Evolutionary conservation across 2,888 invertebrate genomes (phyloP).

Genomic region (Melieria crassipennis): DNA sequence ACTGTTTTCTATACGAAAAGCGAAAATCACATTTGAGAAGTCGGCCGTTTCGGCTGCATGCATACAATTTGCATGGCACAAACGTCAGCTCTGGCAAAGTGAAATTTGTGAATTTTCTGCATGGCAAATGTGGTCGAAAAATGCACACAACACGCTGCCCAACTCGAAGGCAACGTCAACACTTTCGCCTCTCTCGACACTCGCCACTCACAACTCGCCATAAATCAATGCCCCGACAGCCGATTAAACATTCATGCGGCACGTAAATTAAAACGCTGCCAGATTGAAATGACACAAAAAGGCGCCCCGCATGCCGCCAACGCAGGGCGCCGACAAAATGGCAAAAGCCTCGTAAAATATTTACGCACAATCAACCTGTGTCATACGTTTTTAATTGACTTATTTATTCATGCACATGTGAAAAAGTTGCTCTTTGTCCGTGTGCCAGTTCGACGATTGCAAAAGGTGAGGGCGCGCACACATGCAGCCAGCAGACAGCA

Average conservation of each 20-base stretch:
- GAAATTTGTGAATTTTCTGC: too few relatives aligned
- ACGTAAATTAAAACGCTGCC: conserved; percentile 27
- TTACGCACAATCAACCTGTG: conserved; percentile 54
- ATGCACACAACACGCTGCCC: too few relatives aligned
- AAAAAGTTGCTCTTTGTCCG: conserved; percentile 20
- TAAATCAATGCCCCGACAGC: conserved; percentile 29
- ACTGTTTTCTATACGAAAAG: too few relatives aligned
- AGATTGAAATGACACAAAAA: conserved; percentile 18
- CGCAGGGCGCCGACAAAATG: conserved; percentile 1
- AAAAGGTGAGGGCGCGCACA: not conserved
- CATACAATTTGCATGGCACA: too few relatives aligned
- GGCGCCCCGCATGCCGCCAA: conserved; percentile 2
- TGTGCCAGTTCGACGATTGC: not conserved
- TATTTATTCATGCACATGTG: conserved; percentile 55
- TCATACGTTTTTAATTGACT: conserved; percentile 62
- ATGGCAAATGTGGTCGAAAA: too few relatives aligned
- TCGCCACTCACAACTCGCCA: not conserved
- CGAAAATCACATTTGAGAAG: too few relatives aligned
- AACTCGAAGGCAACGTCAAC: not conserved
- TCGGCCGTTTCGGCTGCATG: too few relatives aligned
- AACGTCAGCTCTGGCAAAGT: too few relatives aligned
- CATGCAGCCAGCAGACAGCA: conserved; percentile 2
- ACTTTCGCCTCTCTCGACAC: not conserved
- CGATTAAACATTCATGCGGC: conserved; percentile 26
- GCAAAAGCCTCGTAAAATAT: conserved; percentile 51